Conservation (phyloP, 2,113 vertebrate genomes). For the Ceyx margarethae region DNA sequence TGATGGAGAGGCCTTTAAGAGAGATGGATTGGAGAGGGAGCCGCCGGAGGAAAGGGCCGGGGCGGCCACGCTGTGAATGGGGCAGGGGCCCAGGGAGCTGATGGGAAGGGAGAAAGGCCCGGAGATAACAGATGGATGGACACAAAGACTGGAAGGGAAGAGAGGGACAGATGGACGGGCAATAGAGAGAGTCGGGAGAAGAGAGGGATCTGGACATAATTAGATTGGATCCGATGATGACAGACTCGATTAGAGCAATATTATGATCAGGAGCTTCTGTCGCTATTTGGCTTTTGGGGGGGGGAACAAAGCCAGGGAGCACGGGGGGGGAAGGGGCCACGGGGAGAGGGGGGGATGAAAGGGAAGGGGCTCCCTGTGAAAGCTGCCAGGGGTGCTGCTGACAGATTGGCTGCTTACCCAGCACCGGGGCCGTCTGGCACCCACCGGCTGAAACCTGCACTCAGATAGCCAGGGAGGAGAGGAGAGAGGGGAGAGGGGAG, state of each 20-base stretch:
- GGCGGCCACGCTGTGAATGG: conserved; percentile 25
- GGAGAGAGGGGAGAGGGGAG: not conserved
- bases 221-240: conserved; percentile 73
- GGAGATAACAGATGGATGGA: conserved; percentile 78
- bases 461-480: not conserved
- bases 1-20: conserved; percentile 1
- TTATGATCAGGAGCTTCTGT: conserved; percentile 67
- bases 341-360: not conserved
- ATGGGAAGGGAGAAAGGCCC: conserved; percentile 57
- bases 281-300: conserved; percentile 46
- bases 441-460: conserved; percentile 35
- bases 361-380: conserved; percentile 46
- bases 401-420: conserved; percentile 70
- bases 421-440: conserved; percentile 71
- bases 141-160: conserved; percentile 74
- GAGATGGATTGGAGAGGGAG: conserved; percentile 46
- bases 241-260: conserved; percentile 67
- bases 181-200: conserved; percentile 46
- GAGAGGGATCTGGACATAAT: conserved; percentile 72
- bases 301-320: conserved; percentile 63
- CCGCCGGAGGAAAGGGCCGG: conserved; percentile 8
- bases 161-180: conserved; percentile 77
- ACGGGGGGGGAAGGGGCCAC: not conserved
- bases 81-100: conserved; percentile 52
- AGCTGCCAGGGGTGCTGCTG: conserved; percentile 65